Conservation (phyloP, 2,113 vertebrate species). For the Atherinomorus stipes region DNA sequence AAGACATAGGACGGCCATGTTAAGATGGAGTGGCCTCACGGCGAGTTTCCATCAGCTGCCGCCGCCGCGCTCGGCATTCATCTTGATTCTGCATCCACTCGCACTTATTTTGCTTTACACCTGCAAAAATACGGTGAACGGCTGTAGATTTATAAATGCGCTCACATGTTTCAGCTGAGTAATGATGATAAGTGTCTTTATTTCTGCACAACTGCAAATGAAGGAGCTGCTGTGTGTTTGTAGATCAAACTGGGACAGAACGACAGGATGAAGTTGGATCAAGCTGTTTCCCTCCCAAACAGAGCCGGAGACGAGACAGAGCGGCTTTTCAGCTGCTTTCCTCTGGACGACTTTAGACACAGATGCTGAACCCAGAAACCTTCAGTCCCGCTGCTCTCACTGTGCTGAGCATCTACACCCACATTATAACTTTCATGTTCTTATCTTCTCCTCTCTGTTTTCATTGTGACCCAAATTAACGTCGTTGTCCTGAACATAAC, state of each 20-base stretch:
- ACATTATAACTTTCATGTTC: too few species aligned
- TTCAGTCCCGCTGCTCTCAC: too few species aligned
- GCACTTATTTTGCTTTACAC: conserved; percentile 68
- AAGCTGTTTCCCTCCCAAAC: conserved; percentile 10
- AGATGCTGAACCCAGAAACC: too few species aligned
- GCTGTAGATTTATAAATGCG: conserved; percentile 39
- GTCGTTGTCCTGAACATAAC: too few species aligned
- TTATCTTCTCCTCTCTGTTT: too few species aligned
- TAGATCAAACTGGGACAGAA: neutral
- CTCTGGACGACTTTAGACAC: too few species aligned
- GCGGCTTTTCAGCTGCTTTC: too few species aligned
- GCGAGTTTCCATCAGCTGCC: conserved; percentile 55
- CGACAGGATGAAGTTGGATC: neutral
- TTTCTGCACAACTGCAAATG: conserved; percentile 24
- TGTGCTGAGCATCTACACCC: too few species aligned
- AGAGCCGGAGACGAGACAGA: neutral
- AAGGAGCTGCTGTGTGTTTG: neutral
- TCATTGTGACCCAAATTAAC: too few species aligned
- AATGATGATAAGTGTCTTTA: conserved; percentile 54
- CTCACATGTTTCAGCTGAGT: conserved; percentile 23
- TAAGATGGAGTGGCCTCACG: conserved; percentile 77
- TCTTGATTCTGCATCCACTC: conserved; percentile 78
- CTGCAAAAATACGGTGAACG: conserved; percentile 62
- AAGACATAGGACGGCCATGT: conserved; percentile 78
- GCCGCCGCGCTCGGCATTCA: conserved; percentile 64